Base-by-base conservation (phyloP, 2,888 invertebrate genomes). In the Adela reaumurella region DNA sequence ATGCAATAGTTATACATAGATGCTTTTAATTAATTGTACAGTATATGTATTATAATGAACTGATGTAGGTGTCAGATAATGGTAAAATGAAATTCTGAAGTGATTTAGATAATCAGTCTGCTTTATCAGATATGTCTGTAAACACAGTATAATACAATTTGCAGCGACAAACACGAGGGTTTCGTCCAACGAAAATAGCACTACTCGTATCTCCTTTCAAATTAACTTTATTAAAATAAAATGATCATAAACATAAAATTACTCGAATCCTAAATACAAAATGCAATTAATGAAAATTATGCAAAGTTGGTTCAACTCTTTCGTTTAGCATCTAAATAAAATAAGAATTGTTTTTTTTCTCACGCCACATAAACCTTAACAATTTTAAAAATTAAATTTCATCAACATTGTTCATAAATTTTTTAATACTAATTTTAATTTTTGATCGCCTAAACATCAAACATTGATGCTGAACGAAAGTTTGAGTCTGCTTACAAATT, bases 61-160 rank as follows among this genome's bases (percentile, higher is more conserved):
- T n/a, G n/a, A n/a, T n/a, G n/a, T n/a, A n/a, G n/a, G n/a, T n/a
- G n/a, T n/a, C n/a, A n/a, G n/a, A 24, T 24, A 24, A 24, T 24
- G 24, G 24, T 14, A 14, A 35, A 35, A 35, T 35, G 35, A 8
- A 35, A 35, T 35, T 35, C 35, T 35, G 14, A 3, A 35, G n/a
- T 35, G 35, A 19, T 14, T 46, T 54, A 51, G 47, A 51, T 74
- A 79, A 79, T 80, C 80, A 80, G 80, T 80, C 80, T 80, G 80
- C 80, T 24, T 79, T 80, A 77, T 74, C 78, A 79, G 80, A 80
- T 80, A 80, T 80, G 80, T 80, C 73, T 80, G 80, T 74, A 80
- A 53, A 79, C 78, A 80, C 77, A 79, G 78, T 78, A 74, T 78
- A 73, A 78, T 76, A 76, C 70, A 76, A 45, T 17, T 70, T 76